phyloP scores from a whole-genome alignment of 2,888 invertebrate genomes.

The Nephrotoma flavescens region DNA sequence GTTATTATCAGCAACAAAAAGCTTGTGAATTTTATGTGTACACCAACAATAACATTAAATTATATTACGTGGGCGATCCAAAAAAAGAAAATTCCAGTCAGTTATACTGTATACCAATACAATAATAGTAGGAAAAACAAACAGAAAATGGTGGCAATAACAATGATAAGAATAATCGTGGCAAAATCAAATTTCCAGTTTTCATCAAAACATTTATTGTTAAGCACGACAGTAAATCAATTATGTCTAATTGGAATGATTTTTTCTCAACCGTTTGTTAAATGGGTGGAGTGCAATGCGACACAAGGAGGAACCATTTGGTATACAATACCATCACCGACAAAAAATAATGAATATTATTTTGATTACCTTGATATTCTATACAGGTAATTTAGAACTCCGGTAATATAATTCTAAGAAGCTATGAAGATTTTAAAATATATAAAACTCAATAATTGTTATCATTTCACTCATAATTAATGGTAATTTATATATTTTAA shows the following conservation, averaged over 20 bases:
- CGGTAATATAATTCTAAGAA: not conserved
- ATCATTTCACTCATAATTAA: too few species aligned
- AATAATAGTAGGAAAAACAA: not conserved
- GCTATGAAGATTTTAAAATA: not conserved
- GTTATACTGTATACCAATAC: not conserved
- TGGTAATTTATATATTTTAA: too few species aligned
- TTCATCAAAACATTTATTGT: not conserved
- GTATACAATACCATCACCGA: not conserved
- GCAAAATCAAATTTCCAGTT: not conserved
- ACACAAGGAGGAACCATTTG: not conserved
- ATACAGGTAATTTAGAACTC: not conserved
- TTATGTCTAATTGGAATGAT: not conserved
- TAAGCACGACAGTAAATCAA: not conserved
- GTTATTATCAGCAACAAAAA: not conserved
- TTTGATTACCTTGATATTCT: not conserved
- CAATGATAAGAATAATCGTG: not conserved
- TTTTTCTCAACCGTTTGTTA: not conserved
- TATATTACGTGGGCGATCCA: not conserved
- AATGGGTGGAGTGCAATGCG: not conserved
- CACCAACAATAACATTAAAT: not conserved
- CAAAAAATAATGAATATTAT: not conserved
- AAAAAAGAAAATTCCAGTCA: not conserved
- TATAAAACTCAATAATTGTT: not conserved
- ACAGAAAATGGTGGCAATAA: not conserved
- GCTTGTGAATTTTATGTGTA: not conserved